phyloP scores from a whole-genome alignment of 23 tunicate genomes.

The Aplidium turbinatum region DNA sequence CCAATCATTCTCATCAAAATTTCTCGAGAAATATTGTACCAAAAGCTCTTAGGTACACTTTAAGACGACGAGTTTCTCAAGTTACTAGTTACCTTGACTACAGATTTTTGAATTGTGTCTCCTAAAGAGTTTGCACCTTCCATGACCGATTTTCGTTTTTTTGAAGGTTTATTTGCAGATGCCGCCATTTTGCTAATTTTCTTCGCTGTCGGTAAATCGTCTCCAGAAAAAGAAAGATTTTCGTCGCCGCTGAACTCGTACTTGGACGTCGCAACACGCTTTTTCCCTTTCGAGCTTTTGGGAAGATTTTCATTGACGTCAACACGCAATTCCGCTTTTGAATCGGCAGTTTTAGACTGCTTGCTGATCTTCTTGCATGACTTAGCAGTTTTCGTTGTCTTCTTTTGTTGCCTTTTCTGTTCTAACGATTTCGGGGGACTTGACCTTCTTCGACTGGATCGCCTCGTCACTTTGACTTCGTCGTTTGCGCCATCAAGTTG shows the following conservation, averaged over 20 bases:
- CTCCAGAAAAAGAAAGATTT: neutral
- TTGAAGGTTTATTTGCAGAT: no score
- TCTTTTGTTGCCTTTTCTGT: neutral
- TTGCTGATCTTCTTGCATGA: neutral
- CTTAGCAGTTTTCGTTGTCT: neutral
- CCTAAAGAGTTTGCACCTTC: no score
- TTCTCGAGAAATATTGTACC: no score
- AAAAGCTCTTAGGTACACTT: no score
- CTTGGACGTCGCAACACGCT: conserved; percentile 3
- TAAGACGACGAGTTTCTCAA: no score
- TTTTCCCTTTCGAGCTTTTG: neutral
- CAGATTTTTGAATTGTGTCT: no score
- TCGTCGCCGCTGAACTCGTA: conserved; percentile 26
- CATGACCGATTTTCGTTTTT: no score
- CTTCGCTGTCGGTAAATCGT: conserved; percentile 12
- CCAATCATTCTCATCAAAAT: no score
- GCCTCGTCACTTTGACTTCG: conserved; percentile 5
- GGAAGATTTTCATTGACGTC: no score
- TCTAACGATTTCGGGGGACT: neutral
- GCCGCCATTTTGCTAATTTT: conserved; percentile 26
- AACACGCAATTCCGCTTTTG: neutral
- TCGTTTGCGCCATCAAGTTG: conserved; percentile 67
- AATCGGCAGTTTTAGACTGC: neutral
- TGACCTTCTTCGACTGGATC: neutral
- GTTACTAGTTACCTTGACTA: no score